Evolutionary conservation across 2,113 vertebrate species (phyloP).

Genomic region (Nothobranchius furzeri): DNA sequence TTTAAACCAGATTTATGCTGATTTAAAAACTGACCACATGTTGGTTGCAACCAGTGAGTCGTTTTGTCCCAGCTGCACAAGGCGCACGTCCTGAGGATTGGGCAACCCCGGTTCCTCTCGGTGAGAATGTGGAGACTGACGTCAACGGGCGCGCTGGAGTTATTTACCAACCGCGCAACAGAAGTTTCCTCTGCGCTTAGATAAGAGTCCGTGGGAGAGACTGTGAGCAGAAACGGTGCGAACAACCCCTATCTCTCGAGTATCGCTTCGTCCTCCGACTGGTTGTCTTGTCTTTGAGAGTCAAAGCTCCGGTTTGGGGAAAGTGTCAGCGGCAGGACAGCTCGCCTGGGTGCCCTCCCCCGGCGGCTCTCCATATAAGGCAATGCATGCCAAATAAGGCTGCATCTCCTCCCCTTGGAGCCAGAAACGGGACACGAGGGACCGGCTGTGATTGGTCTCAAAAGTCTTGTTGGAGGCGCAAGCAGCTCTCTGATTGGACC

Average conservation of each 20-base stretch:
- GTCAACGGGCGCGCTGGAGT: conserved; percentile 12
- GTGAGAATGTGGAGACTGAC: conserved; percentile 18
- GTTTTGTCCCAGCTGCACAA: conserved; percentile 30
- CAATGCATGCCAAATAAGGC: conserved; percentile 71
- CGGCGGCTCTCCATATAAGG: conserved; percentile 73
- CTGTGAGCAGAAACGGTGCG: conserved; percentile 1
- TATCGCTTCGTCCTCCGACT: conserved; percentile 51
- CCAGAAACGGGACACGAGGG: conserved; percentile 2
- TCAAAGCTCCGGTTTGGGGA: conserved; percentile 71
- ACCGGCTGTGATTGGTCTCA: conserved; percentile 57
- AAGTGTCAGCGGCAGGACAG: conserved; percentile 75
- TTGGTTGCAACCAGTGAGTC: background rate
- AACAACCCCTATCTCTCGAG: conserved; percentile 13
- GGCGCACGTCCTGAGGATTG: conserved; percentile 16
- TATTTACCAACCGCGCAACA: conserved; percentile 2
- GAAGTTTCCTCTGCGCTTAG: conserved; percentile 4
- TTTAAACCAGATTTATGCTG: background rate
- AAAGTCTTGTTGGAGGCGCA: conserved; percentile 30
- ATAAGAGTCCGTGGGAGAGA: background rate
- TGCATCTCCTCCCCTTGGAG: conserved; percentile 28
- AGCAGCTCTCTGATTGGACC: conserved; percentile 57
- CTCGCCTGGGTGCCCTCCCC: conserved; percentile 43
- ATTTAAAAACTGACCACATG: conserved; percentile 21
- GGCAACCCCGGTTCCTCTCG: conserved; percentile 25
- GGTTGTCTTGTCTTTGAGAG: conserved; percentile 55